Percentiles rank a stretch among this genome's conserved stretches.
Conservation (phyloP, 1,140 invertebrate genomes). For the Aphelenchoides besseyi region DNA sequence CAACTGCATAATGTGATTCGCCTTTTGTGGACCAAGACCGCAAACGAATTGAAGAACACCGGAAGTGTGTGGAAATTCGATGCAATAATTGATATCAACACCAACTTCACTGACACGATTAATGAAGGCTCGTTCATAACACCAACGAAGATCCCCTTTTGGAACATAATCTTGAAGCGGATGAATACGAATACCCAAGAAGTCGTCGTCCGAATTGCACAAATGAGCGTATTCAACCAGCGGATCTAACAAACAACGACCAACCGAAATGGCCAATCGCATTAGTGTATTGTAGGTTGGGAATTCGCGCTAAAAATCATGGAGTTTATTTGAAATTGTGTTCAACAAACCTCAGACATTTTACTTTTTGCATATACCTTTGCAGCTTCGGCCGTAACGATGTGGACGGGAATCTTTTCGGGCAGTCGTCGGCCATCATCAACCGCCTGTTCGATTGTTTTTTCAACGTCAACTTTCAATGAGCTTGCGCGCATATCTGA, state of each 20-base stretch:
- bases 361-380: constrained; percentile 49
- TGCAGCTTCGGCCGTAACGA: constrained; percentile 47
- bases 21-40: constrained; percentile 91
- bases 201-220: constrained; percentile 89
- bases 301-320: constrained; percentile 49
- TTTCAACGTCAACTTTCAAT: constrained; percentile 46
- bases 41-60: constrained; percentile 91
- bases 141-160: constrained; percentile 39
- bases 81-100: constrained; percentile 91
- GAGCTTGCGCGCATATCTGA: constrained; percentile 70
- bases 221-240: constrained; percentile 90
- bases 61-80: constrained; percentile 77
- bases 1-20: constrained; percentile 76
- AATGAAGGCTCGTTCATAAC: constrained; percentile 52
- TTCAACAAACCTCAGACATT: constrained; percentile 19
- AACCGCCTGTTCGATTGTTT: constrained; percentile 30
- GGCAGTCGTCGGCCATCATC: constrained; percentile 27
- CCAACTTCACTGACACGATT: constrained; percentile 71
- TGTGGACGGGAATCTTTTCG: constrained; percentile 42
- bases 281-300: constrained; percentile 49
- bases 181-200: constrained; percentile 87
- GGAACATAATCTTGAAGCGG: constrained; percentile 70
- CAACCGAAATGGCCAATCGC: constrained; percentile 76
- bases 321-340: background rate
- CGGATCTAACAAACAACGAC: constrained; percentile 87